Evolutionary conservation across 1,140 invertebrate species (phyloP).

Genomic region (Luehdorfia chinensis): DNA sequence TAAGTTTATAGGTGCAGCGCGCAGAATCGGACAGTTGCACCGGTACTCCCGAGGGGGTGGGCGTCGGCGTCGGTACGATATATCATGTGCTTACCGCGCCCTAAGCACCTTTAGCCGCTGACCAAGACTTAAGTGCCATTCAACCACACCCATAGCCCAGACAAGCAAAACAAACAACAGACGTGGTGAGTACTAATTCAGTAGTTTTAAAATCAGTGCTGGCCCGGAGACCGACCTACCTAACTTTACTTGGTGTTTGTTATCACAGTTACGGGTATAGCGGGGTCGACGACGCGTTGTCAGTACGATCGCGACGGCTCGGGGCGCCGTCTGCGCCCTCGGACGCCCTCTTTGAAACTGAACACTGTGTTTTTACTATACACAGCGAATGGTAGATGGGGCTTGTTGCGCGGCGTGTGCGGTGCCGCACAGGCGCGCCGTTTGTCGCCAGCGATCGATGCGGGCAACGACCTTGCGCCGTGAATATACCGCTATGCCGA

Average conservation of each 20-base stretch:
- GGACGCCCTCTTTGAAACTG: conserved; percentile 61
- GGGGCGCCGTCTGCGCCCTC: conserved; percentile 55
- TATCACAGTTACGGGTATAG: conserved; percentile 56
- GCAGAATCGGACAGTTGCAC: conserved; percentile 12
- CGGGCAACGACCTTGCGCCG: conserved; percentile 60
- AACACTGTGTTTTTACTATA: conserved; percentile 54
- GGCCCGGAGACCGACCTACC: conserved; percentile 21
- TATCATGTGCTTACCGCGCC: conserved; percentile 3
- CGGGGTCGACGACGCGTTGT: conserved; percentile 38
- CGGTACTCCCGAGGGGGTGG: conserved; percentile 3
- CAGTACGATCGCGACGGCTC: conserved; percentile 38
- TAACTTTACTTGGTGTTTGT: conserved; percentile 50
- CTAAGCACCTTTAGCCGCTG: conserved; percentile 3
- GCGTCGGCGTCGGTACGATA: background rate
- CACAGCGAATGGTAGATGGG: conserved; percentile 44
- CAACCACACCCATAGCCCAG: conserved; percentile 46
- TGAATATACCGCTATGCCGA: conserved; percentile 30
- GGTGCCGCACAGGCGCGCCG: conserved; percentile 54
- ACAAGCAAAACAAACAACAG: conserved; percentile 31
- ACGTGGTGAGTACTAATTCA: conserved; percentile 4
- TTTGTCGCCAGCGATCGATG: conserved; percentile 55
- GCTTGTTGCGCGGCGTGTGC: conserved; percentile 49
- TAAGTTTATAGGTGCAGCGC: conserved; percentile 4
- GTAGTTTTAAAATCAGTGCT: too few relatives aligned
- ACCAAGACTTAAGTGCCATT: conserved; percentile 33